Evolutionary conservation across 2,888 invertebrate species (phyloP).

Genomic region (Oscheius onirici): DNA sequence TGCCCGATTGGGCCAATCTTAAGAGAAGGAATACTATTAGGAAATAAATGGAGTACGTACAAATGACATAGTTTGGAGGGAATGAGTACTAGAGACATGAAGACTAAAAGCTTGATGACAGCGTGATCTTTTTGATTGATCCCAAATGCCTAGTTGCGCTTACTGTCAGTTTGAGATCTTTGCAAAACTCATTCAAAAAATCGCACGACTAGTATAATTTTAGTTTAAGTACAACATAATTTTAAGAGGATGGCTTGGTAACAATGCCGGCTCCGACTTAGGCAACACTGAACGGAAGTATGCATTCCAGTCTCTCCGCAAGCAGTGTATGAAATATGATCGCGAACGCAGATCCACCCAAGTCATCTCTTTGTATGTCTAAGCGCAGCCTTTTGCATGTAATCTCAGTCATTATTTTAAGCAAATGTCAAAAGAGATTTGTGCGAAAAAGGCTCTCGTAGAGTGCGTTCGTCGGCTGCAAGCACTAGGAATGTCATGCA

Average conservation of each 20-base stretch:
- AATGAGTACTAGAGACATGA: too few species aligned
- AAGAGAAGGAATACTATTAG: constrained; percentile 13
- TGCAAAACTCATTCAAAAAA: too few species aligned
- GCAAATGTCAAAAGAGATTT: neutral
- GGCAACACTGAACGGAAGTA: constrained; percentile 30
- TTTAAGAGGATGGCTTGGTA: too few species aligned
- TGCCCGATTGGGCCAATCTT: constrained; percentile 16
- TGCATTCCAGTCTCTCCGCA: constrained; percentile 28
- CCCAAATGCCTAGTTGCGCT: too few species aligned
- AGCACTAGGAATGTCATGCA: constrained; percentile 28
- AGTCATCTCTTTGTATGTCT: constrained; percentile 9
- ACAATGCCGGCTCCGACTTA: constrained; percentile 3
- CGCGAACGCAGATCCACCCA: constrained; percentile 30
- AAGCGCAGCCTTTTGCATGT: too few species aligned
- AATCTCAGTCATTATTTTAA: too few species aligned
- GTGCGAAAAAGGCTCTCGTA: neutral
- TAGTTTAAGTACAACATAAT: too few species aligned
- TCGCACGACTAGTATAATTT: too few species aligned
- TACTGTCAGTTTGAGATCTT: too few species aligned
- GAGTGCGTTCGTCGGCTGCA: neutral
- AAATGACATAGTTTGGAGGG: too few species aligned
- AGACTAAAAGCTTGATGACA: too few species aligned
- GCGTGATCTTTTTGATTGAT: too few species aligned
- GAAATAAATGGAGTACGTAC: neutral
- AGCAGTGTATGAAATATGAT: constrained; percentile 32